Evolutionary conservation across 1,140 invertebrate species (phyloP).

Genomic region (Drosophila ogumai): DNA sequence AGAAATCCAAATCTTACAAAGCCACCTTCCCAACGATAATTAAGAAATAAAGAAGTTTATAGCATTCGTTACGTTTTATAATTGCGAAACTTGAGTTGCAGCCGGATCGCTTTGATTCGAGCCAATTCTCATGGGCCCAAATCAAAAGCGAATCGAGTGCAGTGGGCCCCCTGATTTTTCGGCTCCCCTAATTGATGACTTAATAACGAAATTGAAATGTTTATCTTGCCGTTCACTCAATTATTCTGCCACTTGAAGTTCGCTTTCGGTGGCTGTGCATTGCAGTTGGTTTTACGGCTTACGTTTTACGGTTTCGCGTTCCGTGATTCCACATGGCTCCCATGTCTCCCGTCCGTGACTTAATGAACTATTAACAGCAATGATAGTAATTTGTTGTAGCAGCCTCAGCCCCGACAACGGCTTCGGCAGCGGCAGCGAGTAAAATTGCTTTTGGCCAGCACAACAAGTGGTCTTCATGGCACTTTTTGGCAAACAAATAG

Average conservation of each 20-base stretch:
- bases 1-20: conserved; percentile 3
- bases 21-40: conserved; percentile 12
- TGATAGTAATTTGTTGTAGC: conserved; percentile 81
- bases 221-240: conserved; percentile 80
- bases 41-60: conserved; percentile 24
- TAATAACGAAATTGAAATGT: conserved; percentile 82
- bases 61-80: conserved; percentile 8
- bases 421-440: conserved; percentile 27
- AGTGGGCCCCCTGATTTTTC: conserved; percentile 32
- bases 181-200: conserved; percentile 75
- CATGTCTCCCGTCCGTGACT: conserved; percentile 75
- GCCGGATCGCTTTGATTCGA: conserved; percentile 4
- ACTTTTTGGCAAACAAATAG: conserved; percentile 83
- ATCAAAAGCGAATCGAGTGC: conserved; percentile 21
- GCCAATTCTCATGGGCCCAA: conserved; percentile 18
- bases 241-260: conserved; percentile 77
- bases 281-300: conserved; percentile 58
- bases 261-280: conserved; percentile 12
- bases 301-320: conserved; percentile 66
- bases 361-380: conserved; percentile 84
- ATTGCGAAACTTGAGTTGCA: conserved; percentile 24
- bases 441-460: conserved; percentile 75
- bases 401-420: conserved; percentile 5
- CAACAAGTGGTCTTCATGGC: conserved; percentile 81
- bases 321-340: conserved; percentile 60